phyloP scores from a whole-genome alignment of 2,797 vertebrate species.

The Sitta carolinensis region DNA sequence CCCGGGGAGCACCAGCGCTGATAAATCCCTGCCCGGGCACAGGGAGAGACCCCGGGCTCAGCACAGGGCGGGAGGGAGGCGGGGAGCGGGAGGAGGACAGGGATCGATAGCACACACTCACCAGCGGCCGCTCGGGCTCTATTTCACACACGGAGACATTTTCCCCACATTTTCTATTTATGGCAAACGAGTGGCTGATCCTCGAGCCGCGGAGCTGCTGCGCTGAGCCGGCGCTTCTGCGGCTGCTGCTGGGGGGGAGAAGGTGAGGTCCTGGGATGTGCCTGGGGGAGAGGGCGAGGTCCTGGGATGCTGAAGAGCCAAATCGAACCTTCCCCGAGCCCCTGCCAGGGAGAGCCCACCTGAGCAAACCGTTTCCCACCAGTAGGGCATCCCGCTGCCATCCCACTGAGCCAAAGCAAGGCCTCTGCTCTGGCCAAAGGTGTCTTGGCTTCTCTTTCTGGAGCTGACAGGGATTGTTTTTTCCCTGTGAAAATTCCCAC shows the following conservation, averaged over 20 bases:
- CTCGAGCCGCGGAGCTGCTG: not conserved
- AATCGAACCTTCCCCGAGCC: fast-evolving
- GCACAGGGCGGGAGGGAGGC: not conserved
- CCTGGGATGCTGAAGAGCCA: not conserved
- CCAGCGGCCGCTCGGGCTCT: not conserved
- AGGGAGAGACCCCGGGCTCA: not conserved
- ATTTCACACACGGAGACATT: not conserved
- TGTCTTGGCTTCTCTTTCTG: not conserved
- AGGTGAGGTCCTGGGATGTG: not conserved
- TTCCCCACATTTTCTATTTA: slow-evolving; percentile 27
- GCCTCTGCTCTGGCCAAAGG: not conserved
- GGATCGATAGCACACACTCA: not conserved
- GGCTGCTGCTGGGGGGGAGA: not conserved
- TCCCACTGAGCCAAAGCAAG: not conserved
- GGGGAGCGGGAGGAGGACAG: not conserved
- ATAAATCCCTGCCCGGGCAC: not conserved
- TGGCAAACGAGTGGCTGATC: slow-evolving; percentile 9
- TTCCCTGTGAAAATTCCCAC: not conserved
- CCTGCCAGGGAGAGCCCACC: not conserved
- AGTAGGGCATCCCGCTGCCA: not conserved
- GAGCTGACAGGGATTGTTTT: not conserved
- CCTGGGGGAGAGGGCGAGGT: no score
- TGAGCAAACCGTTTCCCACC: not conserved
- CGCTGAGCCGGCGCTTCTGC: not conserved
- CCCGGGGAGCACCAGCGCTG: fast-evolving